Percentiles rank a stretch among this genome's conserved stretches.
Evolutionary conservation across 2,113 vertebrate genomes (phyloP).

Genomic region (Melozone crissalis): DNA sequence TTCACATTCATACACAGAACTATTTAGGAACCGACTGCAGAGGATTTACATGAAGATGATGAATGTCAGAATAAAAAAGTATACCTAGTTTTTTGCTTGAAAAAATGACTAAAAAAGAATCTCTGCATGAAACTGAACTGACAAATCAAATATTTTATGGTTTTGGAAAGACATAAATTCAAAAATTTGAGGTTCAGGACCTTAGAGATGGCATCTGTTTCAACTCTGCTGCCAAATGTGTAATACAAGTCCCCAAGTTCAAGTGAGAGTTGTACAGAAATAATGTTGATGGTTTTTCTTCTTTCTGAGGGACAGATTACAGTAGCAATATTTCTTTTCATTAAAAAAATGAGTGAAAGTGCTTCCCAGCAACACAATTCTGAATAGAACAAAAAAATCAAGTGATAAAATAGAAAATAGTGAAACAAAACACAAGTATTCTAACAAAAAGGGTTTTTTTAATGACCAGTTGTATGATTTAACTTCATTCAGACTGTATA

Average conservation of each 20-base stretch:
- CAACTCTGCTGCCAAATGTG: conserved; percentile 20
- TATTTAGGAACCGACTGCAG: neutral
- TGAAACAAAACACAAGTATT: neutral
- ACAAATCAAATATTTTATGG: conserved; percentile 40
- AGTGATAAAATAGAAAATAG: neutral
- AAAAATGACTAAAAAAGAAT: neutral
- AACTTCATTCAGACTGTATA: neutral
- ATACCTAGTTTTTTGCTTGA: neutral
- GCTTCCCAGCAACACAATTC: neutral
- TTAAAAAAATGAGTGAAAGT: conserved; percentile 5
- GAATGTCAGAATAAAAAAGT: neutral
- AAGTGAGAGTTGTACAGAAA: conserved; percentile 10
- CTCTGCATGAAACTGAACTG: neutral
- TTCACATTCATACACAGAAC: neutral
- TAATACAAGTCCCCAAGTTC: conserved; percentile 29
- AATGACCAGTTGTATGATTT: neutral
- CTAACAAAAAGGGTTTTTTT: rapidly evolving
- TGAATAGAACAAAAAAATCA: neutral
- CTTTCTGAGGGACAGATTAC: conserved; percentile 10
- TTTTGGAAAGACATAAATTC: conserved; percentile 49
- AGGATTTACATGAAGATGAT: conserved; percentile 10
- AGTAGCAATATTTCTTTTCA: conserved; percentile 14
- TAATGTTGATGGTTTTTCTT: neutral
- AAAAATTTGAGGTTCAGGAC: conserved; percentile 43
- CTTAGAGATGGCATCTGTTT: conserved; percentile 46